Percentiles rank a stretch among this genome's conserved stretches.
These are phyloP conservation scores for Monochamus alternatus DNA, from an alignment of 2,888 invertebrate species.

Conservation along the genomic window DNA sequence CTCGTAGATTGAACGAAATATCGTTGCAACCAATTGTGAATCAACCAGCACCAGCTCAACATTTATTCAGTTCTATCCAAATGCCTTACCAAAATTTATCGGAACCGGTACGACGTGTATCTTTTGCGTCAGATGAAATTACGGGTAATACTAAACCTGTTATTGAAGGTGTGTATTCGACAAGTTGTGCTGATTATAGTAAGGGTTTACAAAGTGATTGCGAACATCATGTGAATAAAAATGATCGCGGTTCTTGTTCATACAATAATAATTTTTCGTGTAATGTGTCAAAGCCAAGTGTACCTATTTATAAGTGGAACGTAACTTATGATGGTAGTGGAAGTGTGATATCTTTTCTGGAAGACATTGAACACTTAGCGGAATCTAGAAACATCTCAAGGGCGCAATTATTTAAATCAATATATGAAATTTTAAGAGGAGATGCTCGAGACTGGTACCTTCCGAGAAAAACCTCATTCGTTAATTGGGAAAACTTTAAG, in stretches of 20 bases:
- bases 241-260: too few species aligned
- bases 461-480: slow-evolving; percentile 6
- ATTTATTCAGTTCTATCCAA: background rate
- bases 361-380: slow-evolving; percentile 27
- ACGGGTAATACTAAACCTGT: background rate
- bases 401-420: slow-evolving; percentile 15
- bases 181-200: background rate
- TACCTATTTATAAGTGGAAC: slow-evolving; percentile 6
- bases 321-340: slow-evolving; percentile 11
- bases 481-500: slow-evolving; percentile 28
- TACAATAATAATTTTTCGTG: background rate
- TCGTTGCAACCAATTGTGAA: background rate
- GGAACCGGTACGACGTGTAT: background rate
- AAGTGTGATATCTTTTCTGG: slow-evolving; percentile 30
- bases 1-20: background rate
- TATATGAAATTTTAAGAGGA: slow-evolving; percentile 27
- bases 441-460: slow-evolving; percentile 36
- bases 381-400: slow-evolving; percentile 11
- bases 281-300: background rate
- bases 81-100: too few species aligned
- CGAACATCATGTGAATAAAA: background rate
- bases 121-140: slow-evolving; percentile 6
- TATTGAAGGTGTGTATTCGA: background rate
- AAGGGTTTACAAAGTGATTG: background rate
- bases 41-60: background rate